Evolutionary conservation across 2,888 invertebrate genomes (phyloP).

Genomic region (Ganaspis brasiliensis): DNA sequence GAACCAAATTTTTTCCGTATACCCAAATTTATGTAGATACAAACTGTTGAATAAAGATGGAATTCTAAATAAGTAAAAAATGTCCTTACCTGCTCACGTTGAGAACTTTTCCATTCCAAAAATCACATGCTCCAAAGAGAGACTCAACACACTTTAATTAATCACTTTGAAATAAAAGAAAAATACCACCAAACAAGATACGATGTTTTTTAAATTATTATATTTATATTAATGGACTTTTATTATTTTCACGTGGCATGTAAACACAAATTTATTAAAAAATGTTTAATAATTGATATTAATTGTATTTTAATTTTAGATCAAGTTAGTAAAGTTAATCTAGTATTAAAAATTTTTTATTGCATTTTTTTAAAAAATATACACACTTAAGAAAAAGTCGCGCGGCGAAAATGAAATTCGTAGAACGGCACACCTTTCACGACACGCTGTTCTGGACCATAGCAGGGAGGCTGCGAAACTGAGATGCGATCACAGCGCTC

Average conservation of each 20-base stretch:
- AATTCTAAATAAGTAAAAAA: background rate
- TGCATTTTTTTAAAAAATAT: background rate
- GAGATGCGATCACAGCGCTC: slow-evolving; percentile 74
- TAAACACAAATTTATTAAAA: too few species aligned
- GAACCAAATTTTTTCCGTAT: background rate
- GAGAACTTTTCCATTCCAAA: background rate
- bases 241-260: slow-evolving; percentile 8
- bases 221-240: background rate
- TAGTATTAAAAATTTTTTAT: too few species aligned
- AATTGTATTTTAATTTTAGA: too few species aligned
- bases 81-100: background rate
- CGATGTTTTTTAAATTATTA: too few species aligned
- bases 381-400: background rate
- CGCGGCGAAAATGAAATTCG: slow-evolving; percentile 48
- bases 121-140: slow-evolving; percentile 16
- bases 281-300: too few species aligned
- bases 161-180: background rate
- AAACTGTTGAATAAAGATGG: too few species aligned
- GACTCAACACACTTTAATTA: too few species aligned
- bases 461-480: slow-evolving; percentile 80
- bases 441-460: slow-evolving; percentile 74
- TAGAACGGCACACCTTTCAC: slow-evolving; percentile 72
- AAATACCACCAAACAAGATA: too few species aligned
- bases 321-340: too few species aligned
- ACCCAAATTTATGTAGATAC: too few species aligned